A percentile compares a stretch with the other conserved stretches of the same genome.
These are phyloP conservation scores for Drosophila phalerata DNA, from an alignment of 2,888 invertebrate species.

Conservation along the genomic window DNA sequence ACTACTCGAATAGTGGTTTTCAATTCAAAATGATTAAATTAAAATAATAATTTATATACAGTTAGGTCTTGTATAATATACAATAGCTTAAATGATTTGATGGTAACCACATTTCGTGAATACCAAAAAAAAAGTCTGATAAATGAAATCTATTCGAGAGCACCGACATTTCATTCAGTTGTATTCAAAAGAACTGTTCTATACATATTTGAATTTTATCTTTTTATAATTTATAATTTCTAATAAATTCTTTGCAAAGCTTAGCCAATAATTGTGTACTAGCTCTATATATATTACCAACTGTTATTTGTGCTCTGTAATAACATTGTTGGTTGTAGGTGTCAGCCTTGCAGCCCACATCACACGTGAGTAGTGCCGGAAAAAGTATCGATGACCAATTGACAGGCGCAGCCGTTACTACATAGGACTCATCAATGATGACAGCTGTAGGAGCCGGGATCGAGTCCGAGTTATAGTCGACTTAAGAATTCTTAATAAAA, in stretches of 20 bases:
- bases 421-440: constrained; percentile 48
- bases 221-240: no score
- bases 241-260: not conserved
- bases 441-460: constrained; percentile 77
- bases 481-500: constrained; percentile 79
- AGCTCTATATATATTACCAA: constrained; percentile 26
- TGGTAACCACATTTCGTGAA: no score
- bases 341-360: constrained; percentile 19
- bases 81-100: no score
- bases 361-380: constrained; percentile 14
- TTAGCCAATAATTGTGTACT: not conserved
- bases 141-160: no score
- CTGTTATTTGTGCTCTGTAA: constrained; percentile 25
- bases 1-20: no score
- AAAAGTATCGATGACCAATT: constrained; percentile 79
- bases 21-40: no score
- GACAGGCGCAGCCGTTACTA: constrained; percentile 57
- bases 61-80: no score
- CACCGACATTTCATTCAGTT: no score
- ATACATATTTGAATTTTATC: no score
- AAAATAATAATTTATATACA: no score
- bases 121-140: no score
- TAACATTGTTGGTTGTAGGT: constrained; percentile 17
- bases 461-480: constrained; percentile 52
- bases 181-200: no score